Base-by-base conservation (phyloP, 2,113 vertebrate species). In the Gavia stellata region DNA sequence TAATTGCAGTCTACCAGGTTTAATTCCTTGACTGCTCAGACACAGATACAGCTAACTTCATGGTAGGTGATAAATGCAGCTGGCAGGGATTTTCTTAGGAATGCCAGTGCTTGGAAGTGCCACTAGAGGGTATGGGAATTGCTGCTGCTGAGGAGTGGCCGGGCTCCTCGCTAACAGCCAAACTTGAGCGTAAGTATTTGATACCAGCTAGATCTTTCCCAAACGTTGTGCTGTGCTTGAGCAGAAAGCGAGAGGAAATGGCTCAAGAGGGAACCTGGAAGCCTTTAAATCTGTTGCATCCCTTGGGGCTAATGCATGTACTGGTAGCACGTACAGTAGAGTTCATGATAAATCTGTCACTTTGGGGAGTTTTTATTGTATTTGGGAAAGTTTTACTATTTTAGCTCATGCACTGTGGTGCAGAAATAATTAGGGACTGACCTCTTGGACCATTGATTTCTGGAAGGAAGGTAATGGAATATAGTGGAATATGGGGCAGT, bases 71-170 rank as follows among this genome's bases (percentile, higher is more conserved):
- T 19, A 25, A 42, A 59, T 29, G 42, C 47, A 75, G 45, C 79
- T 78, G 79, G 29, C n/a, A 52, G 59, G 59, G 73, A 33, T 63
- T 72, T 84, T 40, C n/a, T 77, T 19, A 38, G 72, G 83, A 59
- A 62, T 83, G 71, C 12, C 52, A 12, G 28, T 93, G 68, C 86
- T 84, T 92, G 82, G 42, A 88, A 91, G 34, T 55, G 61, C 96
- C 97, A 50, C 96, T 94, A 95, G 95, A 93, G 88, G 94, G 92
- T 81, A 81, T 58, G 78, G 86, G 91, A 94, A 86, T 71, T 4
- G 2, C 68, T 84, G 52, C 85, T 83, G 44, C 73, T 59, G 44
- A 34, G 44, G 26, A 79, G 33, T 4, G 17, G 42, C 75, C 10
- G 5, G 42, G 31, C 63, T 93, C 36, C 40, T 42, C 16, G 11